A percentile compares a stretch with the other conserved stretches of the same genome.
phyloP scores from a whole-genome alignment of 2,888 invertebrate genomes.

The Gymnoscelis rufifasciata region DNA sequence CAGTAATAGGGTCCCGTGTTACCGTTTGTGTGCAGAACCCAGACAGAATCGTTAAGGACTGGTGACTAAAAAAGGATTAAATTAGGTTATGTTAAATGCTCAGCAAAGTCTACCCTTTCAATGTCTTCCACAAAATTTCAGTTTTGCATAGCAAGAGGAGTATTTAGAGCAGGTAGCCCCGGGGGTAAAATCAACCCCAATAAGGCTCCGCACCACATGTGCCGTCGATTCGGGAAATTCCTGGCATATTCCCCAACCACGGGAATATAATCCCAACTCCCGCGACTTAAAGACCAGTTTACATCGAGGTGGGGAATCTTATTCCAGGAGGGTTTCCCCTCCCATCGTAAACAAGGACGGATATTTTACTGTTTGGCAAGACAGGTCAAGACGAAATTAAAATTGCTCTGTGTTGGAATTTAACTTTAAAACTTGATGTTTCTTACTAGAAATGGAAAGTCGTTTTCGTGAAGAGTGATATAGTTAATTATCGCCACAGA shows the following conservation, averaged over 20 bases:
- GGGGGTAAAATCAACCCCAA: constrained; percentile 61
- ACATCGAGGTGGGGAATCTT: constrained; percentile 39
- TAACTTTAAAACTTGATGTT: neutral
- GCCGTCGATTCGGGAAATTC: constrained; percentile 68
- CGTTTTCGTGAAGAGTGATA: too few species aligned
- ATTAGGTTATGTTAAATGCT: too few species aligned
- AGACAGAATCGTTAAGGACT: too few species aligned
- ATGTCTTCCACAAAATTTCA: constrained; percentile 11
- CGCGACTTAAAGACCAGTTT: too few species aligned
- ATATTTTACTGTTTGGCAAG: constrained; percentile 49
- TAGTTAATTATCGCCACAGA: too few species aligned
- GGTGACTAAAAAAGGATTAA: too few species aligned
- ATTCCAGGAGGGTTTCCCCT: constrained; percentile 65
- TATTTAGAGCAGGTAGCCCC: constrained; percentile 63
- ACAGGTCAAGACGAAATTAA: constrained; percentile 12
- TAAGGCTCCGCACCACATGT: constrained; percentile 73
- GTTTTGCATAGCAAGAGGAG: constrained; percentile 54
- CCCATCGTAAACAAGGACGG: constrained; percentile 63
- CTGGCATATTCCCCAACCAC: constrained; percentile 29
- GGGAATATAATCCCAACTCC: neutral
- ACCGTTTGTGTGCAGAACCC: too few species aligned
- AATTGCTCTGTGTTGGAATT: neutral
- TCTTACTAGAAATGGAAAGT: too few species aligned
- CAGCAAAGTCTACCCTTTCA: too few species aligned
- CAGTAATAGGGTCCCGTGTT: too few species aligned